Percentiles rank a stretch among this genome's conserved stretches.
Evolutionary conservation across 2,113 vertebrate genomes (phyloP).

Genomic region (Xyliphius kryptos): DNA sequence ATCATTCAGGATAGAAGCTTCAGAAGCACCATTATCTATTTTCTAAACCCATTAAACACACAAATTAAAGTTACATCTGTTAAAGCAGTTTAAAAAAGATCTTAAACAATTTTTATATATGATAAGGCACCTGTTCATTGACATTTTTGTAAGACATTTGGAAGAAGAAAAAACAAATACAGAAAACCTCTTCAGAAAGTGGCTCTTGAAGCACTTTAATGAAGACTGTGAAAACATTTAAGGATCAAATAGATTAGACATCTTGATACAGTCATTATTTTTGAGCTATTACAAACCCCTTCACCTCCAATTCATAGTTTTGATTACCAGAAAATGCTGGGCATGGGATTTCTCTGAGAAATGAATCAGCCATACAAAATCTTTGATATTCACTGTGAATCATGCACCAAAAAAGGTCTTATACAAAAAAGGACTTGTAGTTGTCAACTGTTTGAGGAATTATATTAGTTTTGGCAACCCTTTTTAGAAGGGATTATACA

Average conservation of each 20-base stretch:
- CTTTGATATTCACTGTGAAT: neutral
- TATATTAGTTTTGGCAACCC: too few relatives aligned
- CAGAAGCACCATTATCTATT: too few relatives aligned
- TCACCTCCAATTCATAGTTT: neutral
- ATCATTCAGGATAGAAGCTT: too few relatives aligned
- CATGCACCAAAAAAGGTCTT: constrained; percentile 5
- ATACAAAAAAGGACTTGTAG: too few relatives aligned
- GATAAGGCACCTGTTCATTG: too few relatives aligned
- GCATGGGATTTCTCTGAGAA: neutral
- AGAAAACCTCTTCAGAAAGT: neutral
- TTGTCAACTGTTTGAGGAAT: too few relatives aligned
- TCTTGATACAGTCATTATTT: neutral
- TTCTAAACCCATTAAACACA: too few relatives aligned
- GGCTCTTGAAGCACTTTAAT: neutral
- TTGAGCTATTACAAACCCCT: neutral
- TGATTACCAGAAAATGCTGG: neutral
- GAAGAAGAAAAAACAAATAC: constrained; percentile 11
- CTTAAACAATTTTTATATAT: too few relatives aligned
- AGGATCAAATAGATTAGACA: neutral
- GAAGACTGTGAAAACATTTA: neutral
- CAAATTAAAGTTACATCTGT: too few relatives aligned
- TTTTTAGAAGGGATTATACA: too few relatives aligned
- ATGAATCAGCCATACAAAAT: neutral
- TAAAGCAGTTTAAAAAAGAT: too few relatives aligned
- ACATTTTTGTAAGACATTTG: neutral